Percentiles rank a stretch among this genome's conserved stretches.
Conservation (phyloP, 1,140 invertebrate genomes). For the Cotesia chilonis region DNA sequence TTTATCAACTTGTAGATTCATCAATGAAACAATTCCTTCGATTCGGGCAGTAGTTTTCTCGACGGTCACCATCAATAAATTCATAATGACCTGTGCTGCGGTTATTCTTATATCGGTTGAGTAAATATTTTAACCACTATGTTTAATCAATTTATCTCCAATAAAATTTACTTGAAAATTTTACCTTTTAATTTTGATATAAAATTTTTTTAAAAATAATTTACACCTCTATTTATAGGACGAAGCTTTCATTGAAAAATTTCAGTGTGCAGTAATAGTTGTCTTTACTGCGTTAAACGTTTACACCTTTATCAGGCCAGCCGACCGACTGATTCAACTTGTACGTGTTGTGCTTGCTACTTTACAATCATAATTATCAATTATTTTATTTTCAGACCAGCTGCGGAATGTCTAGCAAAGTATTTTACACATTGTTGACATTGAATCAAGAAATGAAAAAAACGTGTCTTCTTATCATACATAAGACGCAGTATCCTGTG, state of each 20-base stretch:
- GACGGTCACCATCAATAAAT: conserved; percentile 8
- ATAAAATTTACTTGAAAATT: too few species aligned
- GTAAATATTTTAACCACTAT: background rate
- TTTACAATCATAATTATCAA: background rate
- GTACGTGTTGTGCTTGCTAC: conserved; percentile 5
- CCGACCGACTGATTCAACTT: conserved; percentile 27
- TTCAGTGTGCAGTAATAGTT: conserved; percentile 37
- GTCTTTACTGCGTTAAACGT: conserved; percentile 40
- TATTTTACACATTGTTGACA: conserved; percentile 11
- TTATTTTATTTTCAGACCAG: background rate
- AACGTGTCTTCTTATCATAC: conserved; percentile 17
- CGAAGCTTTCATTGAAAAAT: conserved; percentile 40
- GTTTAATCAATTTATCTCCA: background rate
- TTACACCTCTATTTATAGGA: background rate
- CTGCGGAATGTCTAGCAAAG: background rate
- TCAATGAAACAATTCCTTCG: background rate
- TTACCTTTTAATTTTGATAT: too few species aligned
- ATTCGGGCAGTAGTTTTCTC: conserved; percentile 15
- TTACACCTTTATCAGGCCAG: conserved; percentile 42
- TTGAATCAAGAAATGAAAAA: conserved; percentile 17
- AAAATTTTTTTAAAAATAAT: too few species aligned
- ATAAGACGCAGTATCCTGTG: conserved; percentile 21
- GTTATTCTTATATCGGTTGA: conserved; percentile 23
- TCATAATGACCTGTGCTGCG: conserved; percentile 26
- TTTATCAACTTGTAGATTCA: background rate